Percentiles rank a stretch among this genome's conserved stretches.
phyloP scores from a whole-genome alignment of 2,113 vertebrate genomes.

The Tyrannus savana region DNA sequence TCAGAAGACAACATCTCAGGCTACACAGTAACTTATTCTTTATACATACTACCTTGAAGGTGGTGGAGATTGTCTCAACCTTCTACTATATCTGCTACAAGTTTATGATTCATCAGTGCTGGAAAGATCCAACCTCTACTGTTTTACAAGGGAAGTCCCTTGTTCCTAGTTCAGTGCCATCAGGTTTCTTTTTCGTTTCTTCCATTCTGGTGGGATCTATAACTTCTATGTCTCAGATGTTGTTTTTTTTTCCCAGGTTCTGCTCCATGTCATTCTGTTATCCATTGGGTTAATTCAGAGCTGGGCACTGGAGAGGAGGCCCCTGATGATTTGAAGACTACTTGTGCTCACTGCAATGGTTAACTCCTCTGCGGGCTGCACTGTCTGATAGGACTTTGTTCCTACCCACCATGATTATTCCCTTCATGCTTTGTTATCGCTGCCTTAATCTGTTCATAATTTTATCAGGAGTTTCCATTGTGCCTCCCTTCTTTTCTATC shows the following conservation, averaged over 20 bases:
- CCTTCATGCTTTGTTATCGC: background rate
- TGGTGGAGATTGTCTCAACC: background rate
- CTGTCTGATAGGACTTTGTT: background rate
- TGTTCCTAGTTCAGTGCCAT: background rate
- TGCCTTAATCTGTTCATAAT: background rate
- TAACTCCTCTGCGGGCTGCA: background rate
- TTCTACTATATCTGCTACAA: background rate
- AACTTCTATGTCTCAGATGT: background rate
- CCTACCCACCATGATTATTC: background rate
- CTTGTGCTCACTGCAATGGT: background rate
- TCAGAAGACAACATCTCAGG: background rate
- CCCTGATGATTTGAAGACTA: background rate
- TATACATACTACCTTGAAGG: background rate
- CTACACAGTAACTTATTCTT: background rate
- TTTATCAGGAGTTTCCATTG: background rate
- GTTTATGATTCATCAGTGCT: background rate
- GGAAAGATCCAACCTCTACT: background rate
- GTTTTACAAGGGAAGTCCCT: background rate
- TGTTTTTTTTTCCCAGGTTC: background rate
- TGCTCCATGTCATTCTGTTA: background rate
- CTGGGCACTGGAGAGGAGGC: accelerated
- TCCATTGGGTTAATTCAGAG: background rate
- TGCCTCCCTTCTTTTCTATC: background rate
- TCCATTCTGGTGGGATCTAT: accelerated
- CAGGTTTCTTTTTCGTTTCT: background rate